Percentiles rank a stretch among this genome's conserved stretches.
Evolutionary conservation across 2,113 vertebrate genomes (phyloP).

Genomic region (Rhinogobius similis): DNA sequence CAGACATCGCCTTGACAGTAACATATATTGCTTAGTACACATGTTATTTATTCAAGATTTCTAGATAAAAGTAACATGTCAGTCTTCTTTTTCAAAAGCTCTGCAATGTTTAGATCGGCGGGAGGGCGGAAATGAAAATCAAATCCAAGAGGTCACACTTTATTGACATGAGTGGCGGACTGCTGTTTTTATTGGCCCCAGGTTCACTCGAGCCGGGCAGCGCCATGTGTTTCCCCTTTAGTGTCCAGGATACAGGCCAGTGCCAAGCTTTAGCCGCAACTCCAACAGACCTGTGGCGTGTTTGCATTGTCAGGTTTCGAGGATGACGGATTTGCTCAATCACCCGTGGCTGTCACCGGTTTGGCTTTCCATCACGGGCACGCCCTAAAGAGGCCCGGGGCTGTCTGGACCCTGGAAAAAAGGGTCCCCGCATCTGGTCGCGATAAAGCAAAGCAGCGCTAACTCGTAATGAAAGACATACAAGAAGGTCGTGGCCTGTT

Average conservation of each 20-base stretch:
- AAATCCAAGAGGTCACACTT: conserved; percentile 60
- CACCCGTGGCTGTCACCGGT: conserved; percentile 68
- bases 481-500: conserved; percentile 11
- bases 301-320: conserved; percentile 62
- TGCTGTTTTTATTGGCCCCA: conserved; percentile 63
- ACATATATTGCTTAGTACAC: background rate
- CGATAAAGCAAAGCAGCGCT: conserved; percentile 43
- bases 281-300: conserved; percentile 56
- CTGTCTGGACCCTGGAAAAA: conserved; percentile 2
- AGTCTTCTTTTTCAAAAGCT: conserved; percentile 30
- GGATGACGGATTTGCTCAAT: conserved; percentile 69
- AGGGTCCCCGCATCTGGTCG: conserved; percentile 55
- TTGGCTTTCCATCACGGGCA: conserved; percentile 59
- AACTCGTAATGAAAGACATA: conserved; percentile 65
- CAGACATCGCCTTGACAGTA: background rate
- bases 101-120: conserved; percentile 25
- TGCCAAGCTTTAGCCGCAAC: conserved; percentile 21
- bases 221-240: conserved; percentile 69
- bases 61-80: conserved; percentile 37
- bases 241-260: conserved; percentile 53
- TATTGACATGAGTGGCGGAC: conserved; percentile 53
- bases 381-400: conserved; percentile 31
- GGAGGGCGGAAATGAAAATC: conserved; percentile 59
- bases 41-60: background rate
- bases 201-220: conserved; percentile 20